Evolutionary conservation across 2,888 invertebrate genomes (phyloP).

Genomic region (Argyresthia goedartella): DNA sequence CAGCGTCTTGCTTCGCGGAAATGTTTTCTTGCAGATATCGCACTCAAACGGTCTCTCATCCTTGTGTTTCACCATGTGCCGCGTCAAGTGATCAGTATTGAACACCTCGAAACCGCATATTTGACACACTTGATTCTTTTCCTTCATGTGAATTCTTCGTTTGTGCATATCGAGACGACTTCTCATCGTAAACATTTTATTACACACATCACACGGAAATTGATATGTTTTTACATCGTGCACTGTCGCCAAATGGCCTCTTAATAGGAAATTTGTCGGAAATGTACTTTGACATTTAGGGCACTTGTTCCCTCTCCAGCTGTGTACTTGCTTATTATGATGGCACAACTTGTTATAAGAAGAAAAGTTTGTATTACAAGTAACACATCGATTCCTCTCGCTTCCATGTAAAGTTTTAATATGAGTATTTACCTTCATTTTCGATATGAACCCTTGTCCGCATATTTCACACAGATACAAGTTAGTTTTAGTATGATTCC

Average conservation of each 20-base stretch:
- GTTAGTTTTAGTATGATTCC: constrained; percentile 23
- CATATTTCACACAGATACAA: constrained; percentile 32
- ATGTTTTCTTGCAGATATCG: constrained; percentile 67
- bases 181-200: constrained; percentile 32
- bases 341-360: constrained; percentile 4
- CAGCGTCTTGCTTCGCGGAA: constrained; percentile 68
- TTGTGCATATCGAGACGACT: constrained; percentile 35
- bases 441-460: constrained; percentile 40
- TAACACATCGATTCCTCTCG: constrained; percentile 15
- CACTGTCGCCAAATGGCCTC: constrained; percentile 38
- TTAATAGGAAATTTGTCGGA: constrained; percentile 33
- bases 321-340: constrained; percentile 3
- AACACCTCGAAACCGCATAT: constrained; percentile 49
- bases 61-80: constrained; percentile 69
- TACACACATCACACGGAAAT: constrained; percentile 42
- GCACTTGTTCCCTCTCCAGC: constrained; percentile 22
- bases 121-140: constrained; percentile 37
- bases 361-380: constrained; percentile 16
- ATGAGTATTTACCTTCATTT: constrained; percentile 34
- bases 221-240: constrained; percentile 41
- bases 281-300: constrained; percentile 40
- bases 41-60: constrained; percentile 69
- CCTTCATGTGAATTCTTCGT: constrained; percentile 42
- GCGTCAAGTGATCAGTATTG: constrained; percentile 51
- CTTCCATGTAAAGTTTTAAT: constrained; percentile 27